Evolutionary conservation across 2,113 vertebrate species (phyloP), one percentile per base, ranked within the genome.

Genomic region (Progne subis): DNA sequence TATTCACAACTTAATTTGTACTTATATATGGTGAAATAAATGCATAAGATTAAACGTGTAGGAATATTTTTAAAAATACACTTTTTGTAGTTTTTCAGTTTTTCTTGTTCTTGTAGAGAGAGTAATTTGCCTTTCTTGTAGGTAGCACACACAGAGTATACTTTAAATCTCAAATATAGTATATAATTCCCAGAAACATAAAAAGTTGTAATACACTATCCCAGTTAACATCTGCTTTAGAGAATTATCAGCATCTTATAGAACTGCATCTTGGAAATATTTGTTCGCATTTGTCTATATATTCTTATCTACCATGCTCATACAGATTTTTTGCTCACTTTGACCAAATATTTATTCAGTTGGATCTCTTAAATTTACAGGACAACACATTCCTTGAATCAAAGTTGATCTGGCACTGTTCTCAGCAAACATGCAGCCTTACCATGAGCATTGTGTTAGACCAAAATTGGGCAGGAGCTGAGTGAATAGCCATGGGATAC

Each of bases 381-480:
- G 9, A 29, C 47, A 60, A 18, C 6, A 37, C 14, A 37, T 20
- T 37, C 3, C 26, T 32, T 64, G 59, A 50, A 55, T 77, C 17
- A 55, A 41, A 28, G 20, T 47, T 52, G 17, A 43, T 32, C 24
- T 67, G 37, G 16, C 0, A 0, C 24, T 63, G 6, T 14, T 77
- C 23, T 47, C 21, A 53, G 43, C 29, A 65, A 74, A 57, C 5
- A 61, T 9, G 29, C 60, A 8, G 9, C 34, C 24, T 50, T 31
- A 63, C 19, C 1, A 1, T 19, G 16, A 74, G 3, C 3, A 1
- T 43, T 50, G 16, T 56, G 14, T 57, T 70, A 69, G n/a, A 47
- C 20, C 19, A 74, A 49, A 69, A 41, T n/a, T 49, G 26, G 53
- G 18, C 24, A 87, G 59, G 5, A 60, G 2, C 12, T 70, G 55